Evolutionary conservation across 2,797 vertebrate species (phyloP), one percentile per base, ranked within the genome.

Genomic region (Microctenopoma stevenorrisi): DNA sequence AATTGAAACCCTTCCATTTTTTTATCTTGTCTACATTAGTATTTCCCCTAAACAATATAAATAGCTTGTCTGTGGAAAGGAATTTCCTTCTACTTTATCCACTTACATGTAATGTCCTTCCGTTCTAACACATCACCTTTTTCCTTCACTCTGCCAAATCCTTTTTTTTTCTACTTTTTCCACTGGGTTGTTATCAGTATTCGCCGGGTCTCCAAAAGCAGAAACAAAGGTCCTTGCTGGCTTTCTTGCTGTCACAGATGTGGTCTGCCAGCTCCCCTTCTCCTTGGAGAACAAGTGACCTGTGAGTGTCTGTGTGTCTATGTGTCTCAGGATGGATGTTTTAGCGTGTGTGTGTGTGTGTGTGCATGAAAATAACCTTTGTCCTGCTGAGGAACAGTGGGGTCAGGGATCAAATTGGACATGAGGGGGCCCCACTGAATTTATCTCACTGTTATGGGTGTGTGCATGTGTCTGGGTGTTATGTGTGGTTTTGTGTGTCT

Each of bases 351-450:
- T 0, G 10, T 65, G 53, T 43, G 67, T 7, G 16, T 67, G 48
- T 25, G 16, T 48, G 60, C 18, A 11, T 38, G 38, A 43, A 69
- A 55, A 81, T 59, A 57, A 75, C 67, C 57, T 60, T 62, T 7
- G n/a, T 68, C 53, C 50, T 7, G 2, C 64, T 51, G 62, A 55
- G 48, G 59, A 72, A 77, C 65, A 77, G 60, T 10, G 16, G 52
- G 71, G 63, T 72, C 74, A 74, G 59, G 78, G 68, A 82, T 82
- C 82, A 87, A 76, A 83, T 50, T 76, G 56, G 79, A 79, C 79
- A 84, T 13, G 46, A 78, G 52, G 28, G 43, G 42, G 43, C 42
- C 22, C 28, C 37, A 18, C 26, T 1, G 64, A 69, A 53, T 81
- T 88, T 75, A 64, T 85, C 58, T 80, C 40, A 38, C 64, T 55